A percentile compares a stretch with the other conserved stretches of the same genome.
Evolutionary conservation across 2,113 vertebrate species (phyloP).

Genomic region (Psephotus haematonotus): DNA sequence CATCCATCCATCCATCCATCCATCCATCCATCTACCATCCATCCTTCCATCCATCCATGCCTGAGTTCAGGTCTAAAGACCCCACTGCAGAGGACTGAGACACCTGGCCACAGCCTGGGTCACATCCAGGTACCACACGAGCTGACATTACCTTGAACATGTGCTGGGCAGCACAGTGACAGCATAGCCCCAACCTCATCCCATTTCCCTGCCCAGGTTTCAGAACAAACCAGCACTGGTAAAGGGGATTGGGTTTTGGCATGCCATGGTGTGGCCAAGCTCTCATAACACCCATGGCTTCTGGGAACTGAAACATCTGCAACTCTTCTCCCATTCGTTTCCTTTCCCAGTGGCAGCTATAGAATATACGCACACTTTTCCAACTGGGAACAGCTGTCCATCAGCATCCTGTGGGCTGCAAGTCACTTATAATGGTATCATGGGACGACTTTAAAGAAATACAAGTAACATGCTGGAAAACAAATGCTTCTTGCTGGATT

Average conservation of each 20-base stretch:
- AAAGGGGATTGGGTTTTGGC: background rate
- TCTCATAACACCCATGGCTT: background rate
- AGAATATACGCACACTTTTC: background rate
- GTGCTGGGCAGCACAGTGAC: background rate
- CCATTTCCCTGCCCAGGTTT: background rate
- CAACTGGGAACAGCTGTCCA: background rate
- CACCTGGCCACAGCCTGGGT: background rate
- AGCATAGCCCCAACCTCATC: accelerated
- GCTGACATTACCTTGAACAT: background rate
- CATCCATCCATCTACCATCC: no score
- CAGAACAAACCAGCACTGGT: background rate
- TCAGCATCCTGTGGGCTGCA: background rate
- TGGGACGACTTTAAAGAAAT: background rate
- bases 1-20: background rate
- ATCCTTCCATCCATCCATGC: background rate
- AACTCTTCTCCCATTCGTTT: background rate
- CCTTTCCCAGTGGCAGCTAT: background rate
- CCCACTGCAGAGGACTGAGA: background rate
- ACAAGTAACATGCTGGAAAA: background rate
- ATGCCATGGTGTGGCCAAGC: accelerated
- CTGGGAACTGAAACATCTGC: background rate
- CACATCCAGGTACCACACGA: background rate
- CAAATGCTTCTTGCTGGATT: background rate
- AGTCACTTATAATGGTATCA: background rate
- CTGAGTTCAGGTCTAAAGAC: background rate